These are phyloP conservation scores for Andrena chrysosceles DNA, from an alignment of 2,888 invertebrate genomes.

Conservation along the genomic window DNA sequence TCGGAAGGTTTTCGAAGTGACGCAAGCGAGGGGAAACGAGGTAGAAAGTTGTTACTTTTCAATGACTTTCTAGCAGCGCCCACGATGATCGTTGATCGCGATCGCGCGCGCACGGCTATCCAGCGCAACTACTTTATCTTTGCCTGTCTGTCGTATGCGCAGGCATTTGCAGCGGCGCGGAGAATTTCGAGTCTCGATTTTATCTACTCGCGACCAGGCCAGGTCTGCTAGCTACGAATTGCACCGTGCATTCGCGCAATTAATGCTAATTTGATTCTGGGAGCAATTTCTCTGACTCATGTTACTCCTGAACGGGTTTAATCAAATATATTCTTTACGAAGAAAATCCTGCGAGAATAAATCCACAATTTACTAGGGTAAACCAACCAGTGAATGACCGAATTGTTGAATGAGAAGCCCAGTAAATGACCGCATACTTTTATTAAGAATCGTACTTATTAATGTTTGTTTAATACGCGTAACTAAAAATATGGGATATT, in stretches of 20 bases:
- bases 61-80: slow-evolving; percentile 62
- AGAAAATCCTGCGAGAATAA: too few species aligned
- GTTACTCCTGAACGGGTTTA: not conserved
- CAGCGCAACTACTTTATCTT: slow-evolving; percentile 38
- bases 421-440: too few species aligned
- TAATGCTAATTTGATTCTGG: not conserved
- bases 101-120: slow-evolving; percentile 35
- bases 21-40: slow-evolving; percentile 33
- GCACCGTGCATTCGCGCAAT: slow-evolving; percentile 4
- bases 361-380: too few species aligned
- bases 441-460: too few species aligned
- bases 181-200: slow-evolving; percentile 27
- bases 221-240: slow-evolving; percentile 22
- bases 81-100: slow-evolving; percentile 59
- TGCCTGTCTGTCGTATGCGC: not conserved
- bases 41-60: slow-evolving; percentile 56
- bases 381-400: too few species aligned
- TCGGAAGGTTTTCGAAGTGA: slow-evolving; percentile 30
- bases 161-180: slow-evolving; percentile 18
- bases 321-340: not conserved
- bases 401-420: too few species aligned
- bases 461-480: too few species aligned
- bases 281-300: not conserved
- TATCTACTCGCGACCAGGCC: slow-evolving; percentile 25
- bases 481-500: too few species aligned